Evolutionary conservation across 2,113 vertebrate genomes (phyloP).

Genomic region (Syrrhaptes paradoxus): DNA sequence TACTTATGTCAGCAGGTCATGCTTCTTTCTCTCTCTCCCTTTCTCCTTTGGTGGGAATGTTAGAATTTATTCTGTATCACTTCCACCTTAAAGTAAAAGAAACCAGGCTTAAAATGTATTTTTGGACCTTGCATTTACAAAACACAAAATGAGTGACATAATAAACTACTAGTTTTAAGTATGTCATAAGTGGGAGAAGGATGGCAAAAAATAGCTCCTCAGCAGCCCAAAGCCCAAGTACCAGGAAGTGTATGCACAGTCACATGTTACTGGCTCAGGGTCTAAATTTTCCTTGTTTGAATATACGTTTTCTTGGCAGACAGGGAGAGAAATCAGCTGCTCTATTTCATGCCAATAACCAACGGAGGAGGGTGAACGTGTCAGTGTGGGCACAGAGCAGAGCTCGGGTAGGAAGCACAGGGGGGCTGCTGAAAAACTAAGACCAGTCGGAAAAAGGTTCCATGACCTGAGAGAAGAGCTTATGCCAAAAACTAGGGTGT

Average conservation of each 20-base stretch:
- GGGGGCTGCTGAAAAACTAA: not conserved
- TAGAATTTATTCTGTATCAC: not conserved
- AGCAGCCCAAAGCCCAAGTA: not conserved
- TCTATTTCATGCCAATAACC: not conserved
- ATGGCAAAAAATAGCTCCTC: not conserved
- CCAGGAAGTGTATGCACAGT: not conserved
- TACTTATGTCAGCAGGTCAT: not conserved
- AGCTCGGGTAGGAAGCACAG: not conserved
- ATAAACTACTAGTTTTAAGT: not conserved
- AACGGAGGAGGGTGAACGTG: not conserved
- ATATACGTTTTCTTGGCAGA: not conserved
- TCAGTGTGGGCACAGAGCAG: not conserved
- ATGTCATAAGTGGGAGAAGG: not conserved
- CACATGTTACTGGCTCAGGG: not conserved
- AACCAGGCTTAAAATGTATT: not conserved
- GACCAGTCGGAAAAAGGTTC: not conserved
- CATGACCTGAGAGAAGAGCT: not conserved
- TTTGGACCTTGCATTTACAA: not conserved
- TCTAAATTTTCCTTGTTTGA: not conserved
- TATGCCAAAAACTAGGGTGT: not conserved
- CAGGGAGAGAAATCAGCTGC: not conserved
- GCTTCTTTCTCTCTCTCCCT: not conserved
- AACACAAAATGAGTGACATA: not conserved
- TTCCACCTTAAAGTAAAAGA: not conserved
- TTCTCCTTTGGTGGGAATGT: not conserved